Conservation (phyloP, 2,888 invertebrate genomes). For the Agriotes lineatus region DNA sequence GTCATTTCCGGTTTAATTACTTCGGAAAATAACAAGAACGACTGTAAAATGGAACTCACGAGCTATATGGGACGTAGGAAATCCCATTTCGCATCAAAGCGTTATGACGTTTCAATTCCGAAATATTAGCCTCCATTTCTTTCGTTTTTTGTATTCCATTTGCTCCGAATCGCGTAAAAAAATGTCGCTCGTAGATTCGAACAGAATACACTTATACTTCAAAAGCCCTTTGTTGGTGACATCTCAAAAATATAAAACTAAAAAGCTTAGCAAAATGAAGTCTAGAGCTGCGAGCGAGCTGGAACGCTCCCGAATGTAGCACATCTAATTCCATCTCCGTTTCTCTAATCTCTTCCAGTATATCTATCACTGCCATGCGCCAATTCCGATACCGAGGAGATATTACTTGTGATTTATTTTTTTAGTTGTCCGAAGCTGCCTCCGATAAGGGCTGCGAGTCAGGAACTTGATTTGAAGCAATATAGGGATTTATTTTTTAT, state of each 20-base stretch:
- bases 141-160: background rate
- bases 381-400: constrained; percentile 42
- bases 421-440: constrained; percentile 35
- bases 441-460: constrained; percentile 22
- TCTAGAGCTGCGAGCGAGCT: constrained; percentile 11
- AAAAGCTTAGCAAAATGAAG: constrained; percentile 13
- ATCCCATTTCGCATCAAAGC: constrained; percentile 13
- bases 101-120: constrained; percentile 17
- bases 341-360: constrained; percentile 35
- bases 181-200: background rate
- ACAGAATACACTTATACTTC: constrained; percentile 10
- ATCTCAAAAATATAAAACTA: constrained; percentile 23
- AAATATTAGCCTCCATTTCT: background rate
- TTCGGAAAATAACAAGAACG: constrained; percentile 12
- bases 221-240: constrained; percentile 14
- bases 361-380: constrained; percentile 38
- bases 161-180: background rate
- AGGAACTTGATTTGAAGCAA: constrained; percentile 34
- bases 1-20: constrained; percentile 38
- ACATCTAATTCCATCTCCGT: constrained; percentile 32
- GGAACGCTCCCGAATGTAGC: constrained; percentile 8
- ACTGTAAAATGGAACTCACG: background rate
- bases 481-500: constrained; percentile 34
- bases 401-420: constrained; percentile 43
- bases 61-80: background rate